Percentiles rank a stretch among this genome's conserved stretches.
phyloP scores from a whole-genome alignment of 2,797 vertebrate species.

The Geotrypetes seraphini region DNA sequence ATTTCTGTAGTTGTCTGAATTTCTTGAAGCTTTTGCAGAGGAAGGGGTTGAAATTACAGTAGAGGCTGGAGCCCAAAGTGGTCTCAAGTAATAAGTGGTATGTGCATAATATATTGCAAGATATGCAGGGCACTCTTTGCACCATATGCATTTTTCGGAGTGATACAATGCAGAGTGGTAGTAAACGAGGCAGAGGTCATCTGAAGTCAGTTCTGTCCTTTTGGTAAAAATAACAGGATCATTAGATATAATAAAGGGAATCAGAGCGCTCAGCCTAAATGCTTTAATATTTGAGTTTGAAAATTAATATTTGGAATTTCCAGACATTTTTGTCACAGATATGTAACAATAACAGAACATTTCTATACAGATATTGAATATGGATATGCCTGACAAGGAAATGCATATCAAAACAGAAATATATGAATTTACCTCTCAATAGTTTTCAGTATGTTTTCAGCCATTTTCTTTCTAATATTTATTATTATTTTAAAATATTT shows the following conservation, averaged over 20 bases:
- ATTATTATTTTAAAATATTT: no score
- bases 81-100: slow-evolving; percentile 20
- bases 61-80: slow-evolving; percentile 8
- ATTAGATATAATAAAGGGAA: slow-evolving; percentile 39
- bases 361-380: no score
- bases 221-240: slow-evolving; percentile 54
- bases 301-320: no score
- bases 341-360: no score
- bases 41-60: slow-evolving; percentile 14
- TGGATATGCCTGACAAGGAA: no score
- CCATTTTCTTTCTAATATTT: no score
- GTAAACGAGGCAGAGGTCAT: slow-evolving; percentile 43
- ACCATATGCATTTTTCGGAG: no score
- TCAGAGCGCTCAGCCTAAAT: slow-evolving; percentile 14
- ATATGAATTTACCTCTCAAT: no score
- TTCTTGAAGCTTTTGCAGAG: slow-evolving; percentile 2
- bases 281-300: slow-evolving; percentile 25
- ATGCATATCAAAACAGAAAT: no score
- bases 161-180: slow-evolving; percentile 41
- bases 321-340: no score
- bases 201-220: slow-evolving; percentile 44
- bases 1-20: not conserved
- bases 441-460: no score
- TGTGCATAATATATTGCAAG: slow-evolving; percentile 17
- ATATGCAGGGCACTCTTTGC: slow-evolving; percentile 9